Conservation (phyloP, 2,888 invertebrate species). For the Nomada lathburiana region DNA sequence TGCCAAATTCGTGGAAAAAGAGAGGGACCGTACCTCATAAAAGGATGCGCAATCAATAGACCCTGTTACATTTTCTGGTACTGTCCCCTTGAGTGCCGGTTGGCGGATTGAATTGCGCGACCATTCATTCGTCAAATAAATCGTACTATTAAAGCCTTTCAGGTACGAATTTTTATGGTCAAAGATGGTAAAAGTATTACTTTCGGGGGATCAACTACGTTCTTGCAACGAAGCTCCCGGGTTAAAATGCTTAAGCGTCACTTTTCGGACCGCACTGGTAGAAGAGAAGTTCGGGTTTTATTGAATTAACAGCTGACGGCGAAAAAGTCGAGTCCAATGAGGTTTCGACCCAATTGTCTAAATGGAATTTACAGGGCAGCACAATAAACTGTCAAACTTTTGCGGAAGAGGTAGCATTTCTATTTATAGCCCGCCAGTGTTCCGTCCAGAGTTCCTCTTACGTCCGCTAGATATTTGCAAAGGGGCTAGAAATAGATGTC, state of each 20-base stretch:
- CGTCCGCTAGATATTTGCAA: background rate
- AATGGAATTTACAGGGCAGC: conserved; percentile 34
- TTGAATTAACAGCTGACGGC: conserved; percentile 42
- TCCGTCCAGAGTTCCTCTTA: background rate
- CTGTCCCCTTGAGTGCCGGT: background rate
- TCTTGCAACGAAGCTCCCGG: conserved; percentile 20
- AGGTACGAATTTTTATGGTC: background rate
- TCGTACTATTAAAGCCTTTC: too few species aligned
- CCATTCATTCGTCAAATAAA: background rate
- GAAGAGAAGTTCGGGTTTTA: conserved; percentile 42
- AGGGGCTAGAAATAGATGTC: background rate
- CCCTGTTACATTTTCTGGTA: background rate
- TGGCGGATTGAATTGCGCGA: background rate
- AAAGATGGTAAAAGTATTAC: background rate
- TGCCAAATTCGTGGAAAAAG: conserved; percentile 3
- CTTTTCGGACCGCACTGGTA: conserved; percentile 17
- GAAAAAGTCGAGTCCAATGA: conserved; percentile 25
- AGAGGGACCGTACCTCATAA: conserved; percentile 11
- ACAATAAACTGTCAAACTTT: conserved; percentile 7
- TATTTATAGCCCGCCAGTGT: background rate
- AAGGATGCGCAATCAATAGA: conserved; percentile 6
- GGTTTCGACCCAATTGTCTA: conserved; percentile 35
- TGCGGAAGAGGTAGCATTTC: conserved; percentile 11
- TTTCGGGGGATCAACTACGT: conserved; percentile 28
- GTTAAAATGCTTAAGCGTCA: conserved; percentile 31